Evolutionary conservation across 1,140 invertebrate species (phyloP).

Genomic region (Gonatopus flavifemur): DNA sequence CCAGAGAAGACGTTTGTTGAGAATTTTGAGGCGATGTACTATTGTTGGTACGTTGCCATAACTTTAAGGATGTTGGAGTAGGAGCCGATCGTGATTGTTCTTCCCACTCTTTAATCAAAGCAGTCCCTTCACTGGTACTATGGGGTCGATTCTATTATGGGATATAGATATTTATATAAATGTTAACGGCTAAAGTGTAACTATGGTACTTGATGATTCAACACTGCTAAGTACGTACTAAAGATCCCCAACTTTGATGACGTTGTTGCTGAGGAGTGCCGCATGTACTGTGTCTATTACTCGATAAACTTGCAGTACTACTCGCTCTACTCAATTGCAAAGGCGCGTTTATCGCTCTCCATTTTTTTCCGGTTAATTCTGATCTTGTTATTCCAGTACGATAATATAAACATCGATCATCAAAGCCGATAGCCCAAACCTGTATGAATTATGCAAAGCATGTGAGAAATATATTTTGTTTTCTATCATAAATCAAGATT

Average conservation of each 20-base stretch:
- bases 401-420: constrained; percentile 77
- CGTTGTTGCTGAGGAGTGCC: constrained; percentile 53
- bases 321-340: constrained; percentile 78
- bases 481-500: constrained; percentile 11
- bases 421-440: constrained; percentile 70
- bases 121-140: constrained; percentile 56
- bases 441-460: constrained; percentile 33
- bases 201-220: too few species aligned
- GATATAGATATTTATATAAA: neutral
- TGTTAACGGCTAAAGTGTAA: too few species aligned
- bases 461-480: constrained; percentile 4
- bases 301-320: constrained; percentile 67
- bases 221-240: too few species aligned
- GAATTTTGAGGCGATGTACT: constrained; percentile 25
- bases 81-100: constrained; percentile 66
- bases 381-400: constrained; percentile 73
- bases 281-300: constrained; percentile 58
- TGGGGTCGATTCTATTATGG: constrained; percentile 55
- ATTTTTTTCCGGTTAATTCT: constrained; percentile 85
- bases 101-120: constrained; percentile 57
- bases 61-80: constrained; percentile 54
- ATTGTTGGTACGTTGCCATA: constrained; percentile 48
- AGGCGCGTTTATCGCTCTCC: constrained; percentile 75
- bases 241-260: constrained; percentile 55
- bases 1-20: constrained; percentile 44